These are phyloP conservation scores for Conus canariensis DNA, from an alignment of 2,888 invertebrate genomes.

Conservation along the genomic window DNA sequence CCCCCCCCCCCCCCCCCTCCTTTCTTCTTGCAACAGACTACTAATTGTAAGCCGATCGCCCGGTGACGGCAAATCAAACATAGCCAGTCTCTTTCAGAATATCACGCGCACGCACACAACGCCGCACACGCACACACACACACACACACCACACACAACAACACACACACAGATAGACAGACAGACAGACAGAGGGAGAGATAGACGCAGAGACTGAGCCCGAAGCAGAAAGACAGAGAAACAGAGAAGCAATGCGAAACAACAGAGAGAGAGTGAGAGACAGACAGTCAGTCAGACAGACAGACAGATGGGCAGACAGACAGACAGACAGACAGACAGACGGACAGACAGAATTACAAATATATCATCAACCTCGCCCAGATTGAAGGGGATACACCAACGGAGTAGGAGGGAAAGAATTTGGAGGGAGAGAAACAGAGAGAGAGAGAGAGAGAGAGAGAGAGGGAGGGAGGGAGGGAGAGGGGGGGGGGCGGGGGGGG, in stretches of 20 bases:
- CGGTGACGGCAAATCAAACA: no score
- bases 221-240: no score
- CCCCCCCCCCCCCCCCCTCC: no score
- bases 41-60: no score
- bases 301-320: not conserved
- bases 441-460: not conserved
- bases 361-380: not conserved
- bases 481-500: not conserved
- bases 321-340: not conserved
- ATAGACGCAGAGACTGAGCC: not conserved
- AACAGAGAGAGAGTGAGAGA: not conserved
- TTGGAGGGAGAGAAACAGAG: not conserved
- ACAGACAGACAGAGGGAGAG: not conserved
- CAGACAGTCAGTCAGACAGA: not conserved
- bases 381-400: not conserved
- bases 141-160: no score
- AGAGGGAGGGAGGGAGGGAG: not conserved
- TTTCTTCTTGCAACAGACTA: no score
- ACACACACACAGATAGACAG: not conserved
- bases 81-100: no score
- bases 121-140: no score
- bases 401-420: not conserved
- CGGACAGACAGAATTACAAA: not conserved
- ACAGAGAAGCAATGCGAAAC: no score
- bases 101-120: no score